Base-by-base conservation (phyloP, 2,888 invertebrate species). In the Andrena bucephala region DNA sequence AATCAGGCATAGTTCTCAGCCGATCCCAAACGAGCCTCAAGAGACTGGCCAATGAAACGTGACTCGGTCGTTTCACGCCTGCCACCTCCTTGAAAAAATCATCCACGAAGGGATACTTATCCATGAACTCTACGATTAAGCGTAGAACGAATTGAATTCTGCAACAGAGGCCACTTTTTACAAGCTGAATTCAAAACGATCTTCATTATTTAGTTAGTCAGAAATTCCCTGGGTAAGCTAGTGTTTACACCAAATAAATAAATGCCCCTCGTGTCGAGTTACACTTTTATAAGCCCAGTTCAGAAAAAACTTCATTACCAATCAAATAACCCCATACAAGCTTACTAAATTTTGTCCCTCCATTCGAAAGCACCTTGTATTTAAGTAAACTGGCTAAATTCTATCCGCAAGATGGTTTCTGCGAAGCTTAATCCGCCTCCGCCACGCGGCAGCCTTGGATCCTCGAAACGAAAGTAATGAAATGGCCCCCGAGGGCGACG, bases 111-210 rank as follows among this genome's bases (percentile, higher is more conserved):
- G 81, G 87, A 50, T 84, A 88, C 48, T 75, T 84, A 60, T 89
- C 85, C 83, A 89, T 76, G 68, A 90, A 88, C 52, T 89, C 83
- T 24, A 82, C 71, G 68, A 90, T 77, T 57, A 85, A 77, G 3
- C 86, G 83, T 5, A 87, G 80, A 57, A 86, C 69, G 60, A 88
- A 88, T 31, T 90, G 87, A 33, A 89, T 82, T 74, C 88, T 88
- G 82, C 0, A 73, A 72, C 10, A 2, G 4, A 57, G 68, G 0
- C 16, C 5, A 5, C 7, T 7, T 16, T 7, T 36, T 31, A 65
- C 6, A 42, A 69, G 24, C 8, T 42, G 16, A 5, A 13, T 5
- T 48, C 13, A 60, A 20, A 6, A 57, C 20, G 8, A 24, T 29
- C 36, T 29, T n/a, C 29, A 13, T 62, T 57, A 10, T 10, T 13